A percentile compares a stretch with the other conserved stretches of the same genome.
Conservation (phyloP, 2,888 invertebrate species). For the Esperia sulphurella region DNA sequence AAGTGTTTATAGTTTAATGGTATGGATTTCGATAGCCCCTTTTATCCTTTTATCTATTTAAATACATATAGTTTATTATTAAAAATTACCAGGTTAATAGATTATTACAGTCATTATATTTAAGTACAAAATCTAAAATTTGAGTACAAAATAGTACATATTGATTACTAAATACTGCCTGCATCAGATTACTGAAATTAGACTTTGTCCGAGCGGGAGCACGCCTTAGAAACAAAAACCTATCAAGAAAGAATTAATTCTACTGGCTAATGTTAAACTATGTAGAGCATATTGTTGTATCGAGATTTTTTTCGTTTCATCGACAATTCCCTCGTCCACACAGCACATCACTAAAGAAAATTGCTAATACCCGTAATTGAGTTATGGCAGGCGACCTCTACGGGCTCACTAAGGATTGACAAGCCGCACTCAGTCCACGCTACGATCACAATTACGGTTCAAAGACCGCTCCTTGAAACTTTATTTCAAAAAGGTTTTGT, state of each 20-base stretch:
- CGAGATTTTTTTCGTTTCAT: constrained; percentile 12
- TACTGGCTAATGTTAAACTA: not conserved
- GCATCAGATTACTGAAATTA: no score
- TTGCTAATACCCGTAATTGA: constrained; percentile 77
- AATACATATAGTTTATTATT: no score
- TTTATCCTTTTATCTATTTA: no score
- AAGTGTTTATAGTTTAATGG: no score
- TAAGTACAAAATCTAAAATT: no score
- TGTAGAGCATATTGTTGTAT: not conserved
- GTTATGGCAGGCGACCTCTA: constrained; percentile 67
- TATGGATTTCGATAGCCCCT: no score
- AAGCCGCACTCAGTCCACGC: constrained; percentile 22
- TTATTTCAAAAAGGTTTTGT: not conserved
- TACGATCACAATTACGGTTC: not conserved
- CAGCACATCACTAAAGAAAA: constrained; percentile 54
- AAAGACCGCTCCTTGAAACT: not conserved
- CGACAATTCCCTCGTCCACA: constrained; percentile 21
- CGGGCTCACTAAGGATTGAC: constrained; percentile 56
- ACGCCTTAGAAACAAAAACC: no score
- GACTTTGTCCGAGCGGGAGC: no score
- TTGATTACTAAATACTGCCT: no score
- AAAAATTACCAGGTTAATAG: no score
- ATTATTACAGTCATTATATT: no score
- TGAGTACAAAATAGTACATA: no score
- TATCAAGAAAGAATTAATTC: not conserved